Base-by-base conservation (phyloP, 2,888 invertebrate species). In the Cryptus viduatorius region DNA sequence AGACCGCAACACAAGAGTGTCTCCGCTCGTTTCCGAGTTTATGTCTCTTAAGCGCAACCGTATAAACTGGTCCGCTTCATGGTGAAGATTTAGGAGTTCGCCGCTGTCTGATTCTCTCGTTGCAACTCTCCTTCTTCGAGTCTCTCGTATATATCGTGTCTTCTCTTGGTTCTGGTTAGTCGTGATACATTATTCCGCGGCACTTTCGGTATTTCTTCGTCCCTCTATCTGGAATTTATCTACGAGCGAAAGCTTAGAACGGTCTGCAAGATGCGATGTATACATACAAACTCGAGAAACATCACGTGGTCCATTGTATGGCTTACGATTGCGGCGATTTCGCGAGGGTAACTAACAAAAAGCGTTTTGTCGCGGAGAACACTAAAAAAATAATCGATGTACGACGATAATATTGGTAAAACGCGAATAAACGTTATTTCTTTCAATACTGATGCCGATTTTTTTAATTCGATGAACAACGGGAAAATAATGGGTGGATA, bases 11-110 rank as follows among this genome's bases (percentile, higher is more conserved):
- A 42, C 19, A 7, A 48, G 46, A 19, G 24, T 56, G 48, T 64
- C 61, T 75, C 75, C 48, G 56, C 75, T 75, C 64, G 64, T 64
- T 75, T 75, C n/a, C 64, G 48, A 64, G 61, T 75, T 75, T 75
- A 75, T 64, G 75, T 75, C 75, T 48, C 48, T 64, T 64, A 64
- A 75, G 64, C 48, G 64, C 48, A 75, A 31, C 48, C 64, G 64
- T 75, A 75, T 75, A 75, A 75, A 75, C 75, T 64, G 75, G 64
- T 46, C 75, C 56, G 75, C 59, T 73, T 44, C 29, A 3, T 61
- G 16, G 56, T 37, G 37, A 64, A 75, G 75, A 75, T 75, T 75
- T 75, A 75, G 75, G 46, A 46, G 29, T 31, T 75, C 42, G 46
- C 75, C 37, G 31, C 14, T 31, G 75, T 75, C 75, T 61, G 75